phyloP scores from a whole-genome alignment of 2,888 invertebrate species.

The Drosophila birchii region DNA sequence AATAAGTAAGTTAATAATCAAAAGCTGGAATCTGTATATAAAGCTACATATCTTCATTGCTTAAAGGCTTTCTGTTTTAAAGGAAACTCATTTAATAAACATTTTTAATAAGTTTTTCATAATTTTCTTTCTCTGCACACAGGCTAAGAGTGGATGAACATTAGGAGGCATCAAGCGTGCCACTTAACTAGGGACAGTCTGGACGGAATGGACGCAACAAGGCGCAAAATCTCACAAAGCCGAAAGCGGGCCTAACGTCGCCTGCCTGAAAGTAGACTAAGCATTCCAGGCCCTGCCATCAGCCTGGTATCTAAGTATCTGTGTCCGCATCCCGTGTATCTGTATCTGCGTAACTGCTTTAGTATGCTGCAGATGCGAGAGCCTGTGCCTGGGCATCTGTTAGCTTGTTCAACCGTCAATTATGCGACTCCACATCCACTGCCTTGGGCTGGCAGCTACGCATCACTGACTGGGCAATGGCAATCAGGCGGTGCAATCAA shows the following conservation, averaged over 20 bases:
- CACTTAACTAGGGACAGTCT: constrained; percentile 12
- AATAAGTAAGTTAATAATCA: no score
- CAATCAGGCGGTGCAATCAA: constrained; percentile 36
- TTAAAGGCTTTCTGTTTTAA: neutral
- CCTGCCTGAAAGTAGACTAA: constrained; percentile 64
- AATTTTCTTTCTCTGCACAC: constrained; percentile 3
- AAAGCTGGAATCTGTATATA: no score
- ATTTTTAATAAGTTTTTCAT: neutral
- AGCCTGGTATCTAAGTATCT: neutral
- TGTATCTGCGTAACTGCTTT: neutral
- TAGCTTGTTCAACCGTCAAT: constrained; percentile 23
- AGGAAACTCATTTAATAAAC: no score
- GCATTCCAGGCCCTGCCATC: constrained; percentile 14
- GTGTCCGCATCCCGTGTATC: neutral
- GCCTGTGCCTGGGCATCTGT: constrained; percentile 1
- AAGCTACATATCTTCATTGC: no score
- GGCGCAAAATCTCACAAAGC: constrained; percentile 17
- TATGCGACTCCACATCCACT: constrained; percentile 18
- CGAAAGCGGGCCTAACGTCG: constrained; percentile 53
- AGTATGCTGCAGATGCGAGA: neutral
- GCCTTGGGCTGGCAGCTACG: constrained; percentile 3
- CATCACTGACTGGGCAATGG: constrained; percentile 37
- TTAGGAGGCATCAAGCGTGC: constrained; percentile 11
- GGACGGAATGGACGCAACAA: constrained; percentile 26
- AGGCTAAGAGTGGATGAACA: constrained; percentile 1